Base-by-base conservation (phyloP, 2,888 invertebrate genomes). In the Noctua janthe region DNA sequence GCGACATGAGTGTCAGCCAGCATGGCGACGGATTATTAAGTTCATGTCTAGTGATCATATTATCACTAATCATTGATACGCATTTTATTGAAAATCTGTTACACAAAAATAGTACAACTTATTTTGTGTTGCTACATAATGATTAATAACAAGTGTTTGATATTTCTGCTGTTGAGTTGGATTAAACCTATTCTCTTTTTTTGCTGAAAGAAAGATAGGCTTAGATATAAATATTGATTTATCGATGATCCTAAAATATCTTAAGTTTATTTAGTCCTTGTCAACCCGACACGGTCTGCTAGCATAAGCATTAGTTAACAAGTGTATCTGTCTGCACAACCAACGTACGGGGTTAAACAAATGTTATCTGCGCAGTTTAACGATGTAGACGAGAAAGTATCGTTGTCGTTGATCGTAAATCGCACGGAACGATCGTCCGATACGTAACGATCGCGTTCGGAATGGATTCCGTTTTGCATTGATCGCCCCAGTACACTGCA, bases 401-500 rank as follows among this genome's bases (percentile, higher is more conserved):
- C 88, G 94, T 90, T 92, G 92, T 91, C 90, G 91, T 82, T 76
- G 90, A 89, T 88, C 91, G 93, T 94, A 94, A 93, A 94, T 93
- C 91, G 92, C 80, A 82, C 76, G 87, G 78, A 93, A 92, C 93
- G 92, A 93, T 91, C 90, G 92, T 88, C 80, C 88, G 85, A 86
- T 88, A 87, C 87, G 87, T 86, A 87, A 85, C 90, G 87, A 89
- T 90, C 83, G 85, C 76, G 82, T 89, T 87, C 81, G 78, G 80
- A 90, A 85, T 88, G 90, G 86, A 89, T 86, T 83, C 87, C 85
- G 88, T 85, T 90, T 91, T 90, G 90, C 90, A 92, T 90, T 89
- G 89, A 91, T 90, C 87, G 88, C 80, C 83, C 83, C 82, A 67
- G 79, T 88, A 88, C 80, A 82, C 73, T 81, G 81, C 83, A 86